Base-by-base conservation (phyloP, 2,113 vertebrate genomes). In the Brachyhypopomus gauderio region DNA sequence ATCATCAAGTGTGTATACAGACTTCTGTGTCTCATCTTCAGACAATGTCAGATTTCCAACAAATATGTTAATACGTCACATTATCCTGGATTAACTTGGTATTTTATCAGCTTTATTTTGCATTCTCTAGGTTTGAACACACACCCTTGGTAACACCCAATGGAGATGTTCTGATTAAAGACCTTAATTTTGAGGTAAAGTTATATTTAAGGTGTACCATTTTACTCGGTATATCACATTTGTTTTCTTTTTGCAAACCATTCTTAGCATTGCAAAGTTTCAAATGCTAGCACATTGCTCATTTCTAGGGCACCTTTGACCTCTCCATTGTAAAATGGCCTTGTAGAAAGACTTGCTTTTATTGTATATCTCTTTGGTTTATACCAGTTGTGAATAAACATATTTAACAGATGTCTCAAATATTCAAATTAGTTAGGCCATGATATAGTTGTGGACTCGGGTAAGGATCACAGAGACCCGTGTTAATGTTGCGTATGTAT, bases 141-240 rank as follows among this genome's bases (percentile, higher is more conserved):
- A 96, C 96, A 79, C 97, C 97, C 0, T 88, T 99, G 71, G 95
- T 95, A 77, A 99, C 98, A 19, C 98, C 98, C 84, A 99, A 98
- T 87, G 97, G 98, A 86, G 98, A 99, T 86, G n/a, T 98, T 77
- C 91, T 99, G 84, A 99, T 99, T 88, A 89, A 78, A 89, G 96
- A 99, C 76, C 95, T 99, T 67, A 93, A 91, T 56, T 98, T 99
- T 91, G 97, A 99, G 94, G 98, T 98, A 92, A 88, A 88, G 12
- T 25, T 19, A 75, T 14, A 41, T 41, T 2, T 41, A 41, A 5
- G 41, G 9, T 41, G 41, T 41, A 41, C 1, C 12, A 14, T 52
- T 52, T 52, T 14, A 52, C 2, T 52, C 12, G 12, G 45, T 14
- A 14, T 52, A 52, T 11, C 45, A 12, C 45, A n/a, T 52, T 52